Conservation (phyloP, 1,140 invertebrate genomes). For the Aricia agestis region DNA sequence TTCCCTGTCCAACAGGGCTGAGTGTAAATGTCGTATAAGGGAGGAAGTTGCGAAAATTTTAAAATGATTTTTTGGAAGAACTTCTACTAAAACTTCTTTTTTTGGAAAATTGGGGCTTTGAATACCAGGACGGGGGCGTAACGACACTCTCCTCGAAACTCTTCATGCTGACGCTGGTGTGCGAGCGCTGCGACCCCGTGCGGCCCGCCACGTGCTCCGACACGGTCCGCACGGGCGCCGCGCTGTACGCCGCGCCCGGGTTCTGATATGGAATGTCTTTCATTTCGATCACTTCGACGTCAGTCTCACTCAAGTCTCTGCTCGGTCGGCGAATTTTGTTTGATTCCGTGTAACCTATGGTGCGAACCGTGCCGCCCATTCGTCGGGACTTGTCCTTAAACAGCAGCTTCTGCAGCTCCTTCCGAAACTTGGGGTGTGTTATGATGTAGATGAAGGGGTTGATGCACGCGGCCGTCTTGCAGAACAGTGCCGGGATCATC, state of each 20-base stretch:
- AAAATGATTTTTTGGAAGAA: slow-evolving; percentile 42
- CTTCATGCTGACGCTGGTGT: slow-evolving; percentile 55
- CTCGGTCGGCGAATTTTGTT: slow-evolving; percentile 50
- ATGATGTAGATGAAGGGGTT: slow-evolving; percentile 87
- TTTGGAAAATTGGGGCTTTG: slow-evolving; percentile 65
- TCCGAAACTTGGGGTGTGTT: slow-evolving; percentile 82
- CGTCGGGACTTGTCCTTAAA: slow-evolving; percentile 58
- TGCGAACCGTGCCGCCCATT: slow-evolving; percentile 58
- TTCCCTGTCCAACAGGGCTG: no score
- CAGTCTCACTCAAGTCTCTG: slow-evolving; percentile 64
- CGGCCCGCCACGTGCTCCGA: slow-evolving; percentile 53
- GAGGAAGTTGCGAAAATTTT: not conserved
- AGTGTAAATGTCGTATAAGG: no score
- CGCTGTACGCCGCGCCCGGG: slow-evolving; percentile 22
- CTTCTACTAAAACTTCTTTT: slow-evolving; percentile 58
- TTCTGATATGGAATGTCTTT: slow-evolving; percentile 64
- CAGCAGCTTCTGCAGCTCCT: slow-evolving; percentile 74
- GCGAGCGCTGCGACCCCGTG: slow-evolving; percentile 55
- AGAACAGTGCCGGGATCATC: slow-evolving; percentile 86
- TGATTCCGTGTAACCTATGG: slow-evolving; percentile 46
- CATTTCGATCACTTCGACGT: slow-evolving; percentile 71
- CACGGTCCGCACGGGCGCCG: slow-evolving; percentile 43
- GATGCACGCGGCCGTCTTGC: slow-evolving; percentile 84
- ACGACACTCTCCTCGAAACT: slow-evolving; percentile 60
- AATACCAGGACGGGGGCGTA: slow-evolving; percentile 69